Conservation (phyloP, 2,888 invertebrate species). For the Caenorhabditis plicata region DNA sequence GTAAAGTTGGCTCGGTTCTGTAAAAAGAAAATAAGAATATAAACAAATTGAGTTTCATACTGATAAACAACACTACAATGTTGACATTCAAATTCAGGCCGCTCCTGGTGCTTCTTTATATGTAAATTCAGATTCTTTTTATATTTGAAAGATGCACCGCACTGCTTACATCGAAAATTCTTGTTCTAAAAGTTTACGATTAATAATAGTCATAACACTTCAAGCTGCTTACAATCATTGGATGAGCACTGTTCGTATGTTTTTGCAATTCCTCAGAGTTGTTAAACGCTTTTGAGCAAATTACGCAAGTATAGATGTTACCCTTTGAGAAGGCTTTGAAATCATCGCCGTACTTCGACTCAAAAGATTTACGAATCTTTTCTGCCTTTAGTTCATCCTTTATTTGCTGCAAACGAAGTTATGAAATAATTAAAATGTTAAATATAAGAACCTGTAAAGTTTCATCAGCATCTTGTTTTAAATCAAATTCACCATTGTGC, state of each 20-base stretch:
- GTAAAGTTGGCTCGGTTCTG: neutral
- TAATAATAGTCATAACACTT: neutral
- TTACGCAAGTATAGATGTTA: conserved; percentile 8
- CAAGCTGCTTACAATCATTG: conserved; percentile 3
- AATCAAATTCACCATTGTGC: conserved; percentile 1
- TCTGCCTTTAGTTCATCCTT: neutral
- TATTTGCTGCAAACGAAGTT: conserved; percentile 8
- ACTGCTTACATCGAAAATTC: conserved; percentile 2
- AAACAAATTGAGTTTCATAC: too few species aligned
- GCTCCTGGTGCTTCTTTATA: neutral
- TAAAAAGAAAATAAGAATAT: too few species aligned
- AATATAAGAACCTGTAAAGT: conserved; percentile 2
- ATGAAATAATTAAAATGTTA: neutral
- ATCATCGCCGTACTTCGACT: neutral
- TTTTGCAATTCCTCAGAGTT: conserved; percentile 5
- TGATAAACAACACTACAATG: conserved; percentile 11
- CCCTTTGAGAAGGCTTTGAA: neutral
- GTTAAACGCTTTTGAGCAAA: conserved; percentile 15
- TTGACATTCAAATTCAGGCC: conserved; percentile 8
- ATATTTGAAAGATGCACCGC: conserved; percentile 10
- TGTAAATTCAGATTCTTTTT: conserved; percentile 18
- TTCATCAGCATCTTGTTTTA: neutral
- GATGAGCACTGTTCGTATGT: conserved; percentile 6
- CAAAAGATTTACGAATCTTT: neutral
- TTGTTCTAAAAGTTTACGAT: neutral